phyloP scores from a whole-genome alignment of 2,888 invertebrate genomes.

The Ochropacha duplaris region DNA sequence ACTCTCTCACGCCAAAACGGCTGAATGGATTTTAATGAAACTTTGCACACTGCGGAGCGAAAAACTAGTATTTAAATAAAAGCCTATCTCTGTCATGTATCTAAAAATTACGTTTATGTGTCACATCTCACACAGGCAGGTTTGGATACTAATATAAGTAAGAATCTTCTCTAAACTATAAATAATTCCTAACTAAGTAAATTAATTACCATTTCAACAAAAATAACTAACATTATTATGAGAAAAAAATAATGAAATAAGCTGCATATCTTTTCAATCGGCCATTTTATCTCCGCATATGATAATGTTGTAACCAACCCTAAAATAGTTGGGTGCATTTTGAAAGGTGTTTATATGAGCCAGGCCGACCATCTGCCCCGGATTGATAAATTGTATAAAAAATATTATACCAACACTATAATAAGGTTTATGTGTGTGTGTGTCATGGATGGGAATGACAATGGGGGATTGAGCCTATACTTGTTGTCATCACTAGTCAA shows the following conservation, averaged over 20 bases:
- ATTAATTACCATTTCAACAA: not conserved
- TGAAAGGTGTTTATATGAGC: conserved; percentile 76
- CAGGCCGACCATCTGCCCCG: conserved; percentile 71
- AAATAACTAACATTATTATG: not conserved
- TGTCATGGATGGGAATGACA: conserved; percentile 40
- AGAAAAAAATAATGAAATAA: not conserved
- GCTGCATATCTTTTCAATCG: conserved; percentile 22
- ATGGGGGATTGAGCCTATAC: conserved; percentile 34
- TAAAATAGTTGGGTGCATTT: conserved; percentile 71
- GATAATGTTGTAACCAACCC: conserved; percentile 78
- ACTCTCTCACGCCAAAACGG: no score
- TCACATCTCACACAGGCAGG: not conserved
- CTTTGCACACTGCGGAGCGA: no score
- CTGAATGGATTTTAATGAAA: no score
- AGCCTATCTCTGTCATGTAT: no score
- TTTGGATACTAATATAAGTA: not conserved
- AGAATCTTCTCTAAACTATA: not conserved
- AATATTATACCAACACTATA: conserved; percentile 55
- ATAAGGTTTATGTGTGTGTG: conserved; percentile 29
- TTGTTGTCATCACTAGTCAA: conserved; percentile 9
- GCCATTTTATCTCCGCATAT: conserved; percentile 65
- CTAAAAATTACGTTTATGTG: no score
- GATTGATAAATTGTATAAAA: conserved; percentile 80
- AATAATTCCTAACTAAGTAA: not conserved
- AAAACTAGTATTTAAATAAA: no score